A percentile compares a stretch with the other conserved stretches of the same genome.
These are phyloP conservation scores for Heliothis virescens DNA, from an alignment of 1,140 invertebrate genomes.

Conservation along the genomic window DNA sequence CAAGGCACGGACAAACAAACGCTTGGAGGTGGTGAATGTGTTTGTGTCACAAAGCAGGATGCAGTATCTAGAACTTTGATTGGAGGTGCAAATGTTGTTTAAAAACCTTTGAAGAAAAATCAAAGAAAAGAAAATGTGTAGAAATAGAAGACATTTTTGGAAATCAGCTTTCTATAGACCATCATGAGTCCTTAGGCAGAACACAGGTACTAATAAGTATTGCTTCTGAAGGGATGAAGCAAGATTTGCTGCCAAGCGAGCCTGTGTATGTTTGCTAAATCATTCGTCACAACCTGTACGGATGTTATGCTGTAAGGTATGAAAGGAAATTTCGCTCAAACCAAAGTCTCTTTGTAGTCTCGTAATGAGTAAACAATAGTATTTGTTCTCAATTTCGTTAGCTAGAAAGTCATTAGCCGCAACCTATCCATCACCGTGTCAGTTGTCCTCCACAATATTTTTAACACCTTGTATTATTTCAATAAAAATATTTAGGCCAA, in stretches of 20 bases:
- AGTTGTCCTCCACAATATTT: not conserved
- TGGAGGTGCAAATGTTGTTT: too few relatives aligned
- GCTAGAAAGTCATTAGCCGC: slow-evolving; percentile 24
- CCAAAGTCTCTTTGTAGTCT: slow-evolving; percentile 6
- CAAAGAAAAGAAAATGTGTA: not conserved
- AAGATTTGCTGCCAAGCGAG: not conserved
- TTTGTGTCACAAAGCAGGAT: not conserved
- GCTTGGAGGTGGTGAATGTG: not conserved
- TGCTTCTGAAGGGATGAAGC: too few relatives aligned
- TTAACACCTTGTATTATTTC: not conserved
- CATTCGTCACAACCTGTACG: slow-evolving; percentile 7
- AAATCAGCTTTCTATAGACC: too few relatives aligned
- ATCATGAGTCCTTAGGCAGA: too few relatives aligned
- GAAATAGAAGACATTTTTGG: too few relatives aligned
- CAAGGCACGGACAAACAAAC: slow-evolving; percentile 16
- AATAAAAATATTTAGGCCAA: slow-evolving; percentile 22
- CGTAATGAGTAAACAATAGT: not conserved
- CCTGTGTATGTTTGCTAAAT: not conserved
- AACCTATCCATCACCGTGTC: not conserved
- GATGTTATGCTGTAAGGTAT: slow-evolving; percentile 13
- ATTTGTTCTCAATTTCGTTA: slow-evolving; percentile 1
- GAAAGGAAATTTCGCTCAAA: slow-evolving; percentile 24
- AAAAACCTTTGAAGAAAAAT: not conserved
- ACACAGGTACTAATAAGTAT: too few relatives aligned
- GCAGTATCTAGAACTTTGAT: too few relatives aligned